Evolutionary conservation across 2,113 vertebrate genomes (phyloP).

Genomic region (Ceyx melanurus): DNA sequence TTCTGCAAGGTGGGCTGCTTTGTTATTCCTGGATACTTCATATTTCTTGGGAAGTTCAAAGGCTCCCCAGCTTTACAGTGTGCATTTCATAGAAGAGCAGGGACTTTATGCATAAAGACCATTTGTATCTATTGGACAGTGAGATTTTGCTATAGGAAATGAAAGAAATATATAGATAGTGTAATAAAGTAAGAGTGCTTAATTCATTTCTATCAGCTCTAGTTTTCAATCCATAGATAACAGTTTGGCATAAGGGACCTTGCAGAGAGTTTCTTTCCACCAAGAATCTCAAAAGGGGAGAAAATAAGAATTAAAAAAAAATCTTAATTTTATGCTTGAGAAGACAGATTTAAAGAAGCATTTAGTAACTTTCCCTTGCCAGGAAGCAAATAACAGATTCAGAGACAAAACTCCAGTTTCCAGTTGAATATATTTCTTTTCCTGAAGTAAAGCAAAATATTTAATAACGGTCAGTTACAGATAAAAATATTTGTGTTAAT

Average conservation of each 20-base stretch:
- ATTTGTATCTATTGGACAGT: not conserved
- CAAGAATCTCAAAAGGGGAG: not conserved
- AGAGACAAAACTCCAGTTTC: not conserved
- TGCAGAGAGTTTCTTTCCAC: not conserved
- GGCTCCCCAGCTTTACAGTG: not conserved
- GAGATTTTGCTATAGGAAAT: not conserved
- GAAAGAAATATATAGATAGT: not conserved
- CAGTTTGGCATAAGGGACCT: not conserved
- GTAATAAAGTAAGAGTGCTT: not conserved
- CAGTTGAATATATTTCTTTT: not conserved
- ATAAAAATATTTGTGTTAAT: not conserved
- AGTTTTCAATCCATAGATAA: not conserved
- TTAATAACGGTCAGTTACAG: not conserved
- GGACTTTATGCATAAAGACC: not conserved
- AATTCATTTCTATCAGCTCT: not conserved
- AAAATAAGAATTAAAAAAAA: not conserved
- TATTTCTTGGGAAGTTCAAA: not conserved
- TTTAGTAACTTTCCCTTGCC: not conserved
- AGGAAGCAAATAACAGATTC: not conserved
- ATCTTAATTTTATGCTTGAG: not conserved
- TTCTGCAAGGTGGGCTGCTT: not conserved
- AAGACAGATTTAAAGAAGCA: not conserved
- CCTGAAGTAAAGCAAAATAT: not conserved
- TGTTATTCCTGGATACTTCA: not conserved
- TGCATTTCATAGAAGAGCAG: not conserved